phyloP scores from a whole-genome alignment of 2,113 vertebrate genomes.

The Anarhynchus alexandrinus region DNA sequence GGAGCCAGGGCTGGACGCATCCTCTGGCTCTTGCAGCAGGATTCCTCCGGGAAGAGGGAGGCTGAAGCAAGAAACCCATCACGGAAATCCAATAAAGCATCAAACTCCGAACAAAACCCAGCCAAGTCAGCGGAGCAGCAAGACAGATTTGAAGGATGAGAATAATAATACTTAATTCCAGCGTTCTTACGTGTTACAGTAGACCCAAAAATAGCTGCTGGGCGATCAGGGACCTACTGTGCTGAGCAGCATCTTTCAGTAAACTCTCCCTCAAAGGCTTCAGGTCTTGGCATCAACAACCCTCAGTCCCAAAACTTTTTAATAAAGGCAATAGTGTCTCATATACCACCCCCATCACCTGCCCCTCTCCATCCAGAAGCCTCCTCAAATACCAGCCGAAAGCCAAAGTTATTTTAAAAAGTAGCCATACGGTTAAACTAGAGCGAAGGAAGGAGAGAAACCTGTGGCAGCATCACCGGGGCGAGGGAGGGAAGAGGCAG shows the following conservation, averaged over 20 bases:
- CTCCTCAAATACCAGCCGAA: background rate
- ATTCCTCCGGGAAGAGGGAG: background rate
- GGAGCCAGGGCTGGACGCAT: background rate
- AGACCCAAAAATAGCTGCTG: background rate
- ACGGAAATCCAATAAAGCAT: background rate
- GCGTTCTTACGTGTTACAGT: accelerated
- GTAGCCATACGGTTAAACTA: accelerated
- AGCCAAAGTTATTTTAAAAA: background rate
- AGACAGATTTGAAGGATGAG: background rate
- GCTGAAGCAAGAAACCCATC: background rate
- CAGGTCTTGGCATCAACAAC: accelerated
- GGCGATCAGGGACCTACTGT: background rate
- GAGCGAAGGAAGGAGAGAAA: background rate
- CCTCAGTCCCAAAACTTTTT: background rate
- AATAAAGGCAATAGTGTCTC: background rate
- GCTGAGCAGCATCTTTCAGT: background rate
- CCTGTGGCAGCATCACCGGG: accelerated
- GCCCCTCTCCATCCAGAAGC: background rate
- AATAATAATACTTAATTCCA: background rate
- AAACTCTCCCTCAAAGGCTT: background rate
- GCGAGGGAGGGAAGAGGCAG: background rate
- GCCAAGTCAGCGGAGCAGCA: background rate
- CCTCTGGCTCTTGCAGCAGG: background rate
- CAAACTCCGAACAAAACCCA: background rate
- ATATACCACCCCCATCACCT: background rate